Evolutionary conservation across 30 jellyfish, hydroid and myxozoan genomes (phyloP).

Genomic region (Sanderia malayensis): DNA sequence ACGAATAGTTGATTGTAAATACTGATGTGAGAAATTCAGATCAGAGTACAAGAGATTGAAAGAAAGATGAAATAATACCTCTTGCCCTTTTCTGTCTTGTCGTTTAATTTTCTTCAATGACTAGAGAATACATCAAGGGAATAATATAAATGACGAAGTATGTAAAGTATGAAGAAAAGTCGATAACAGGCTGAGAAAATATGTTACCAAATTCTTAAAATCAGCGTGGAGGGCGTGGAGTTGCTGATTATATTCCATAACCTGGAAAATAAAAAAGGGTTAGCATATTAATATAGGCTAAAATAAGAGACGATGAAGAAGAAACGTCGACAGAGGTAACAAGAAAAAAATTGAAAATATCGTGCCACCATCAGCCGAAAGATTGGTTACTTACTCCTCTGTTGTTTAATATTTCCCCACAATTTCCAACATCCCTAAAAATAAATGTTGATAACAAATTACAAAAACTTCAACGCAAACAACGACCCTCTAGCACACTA

Average conservation of each 20-base stretch:
- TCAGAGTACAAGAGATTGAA: no score
- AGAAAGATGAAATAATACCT: slow-evolving; percentile 29
- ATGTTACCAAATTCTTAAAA: slow-evolving; percentile 71
- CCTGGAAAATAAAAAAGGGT: slow-evolving; percentile 31
- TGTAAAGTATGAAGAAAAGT: neutral
- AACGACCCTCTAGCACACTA: no score
- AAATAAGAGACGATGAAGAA: neutral
- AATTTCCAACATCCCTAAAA: slow-evolving; percentile 72
- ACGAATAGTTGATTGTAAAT: no score
- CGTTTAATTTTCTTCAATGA: slow-evolving; percentile 77
- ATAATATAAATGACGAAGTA: neutral
- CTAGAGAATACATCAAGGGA: no score
- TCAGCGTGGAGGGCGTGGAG: slow-evolving; percentile 70
- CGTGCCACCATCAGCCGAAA: no score
- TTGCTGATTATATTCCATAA: slow-evolving; percentile 74
- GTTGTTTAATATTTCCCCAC: slow-evolving; percentile 82
- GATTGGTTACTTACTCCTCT: slow-evolving; percentile 56
- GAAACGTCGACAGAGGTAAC: no score
- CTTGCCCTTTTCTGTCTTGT: slow-evolving; percentile 91
- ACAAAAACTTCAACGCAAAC: neutral
- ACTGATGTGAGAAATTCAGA: no score
- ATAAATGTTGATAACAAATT: neutral
- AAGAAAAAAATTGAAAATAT: neutral
- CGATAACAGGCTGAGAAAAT: no score
- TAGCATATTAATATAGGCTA: neutral